Evolutionary conservation across 2,113 vertebrate species (phyloP), one percentile per base, ranked within the genome.

Genomic region (Clarias magur): DNA sequence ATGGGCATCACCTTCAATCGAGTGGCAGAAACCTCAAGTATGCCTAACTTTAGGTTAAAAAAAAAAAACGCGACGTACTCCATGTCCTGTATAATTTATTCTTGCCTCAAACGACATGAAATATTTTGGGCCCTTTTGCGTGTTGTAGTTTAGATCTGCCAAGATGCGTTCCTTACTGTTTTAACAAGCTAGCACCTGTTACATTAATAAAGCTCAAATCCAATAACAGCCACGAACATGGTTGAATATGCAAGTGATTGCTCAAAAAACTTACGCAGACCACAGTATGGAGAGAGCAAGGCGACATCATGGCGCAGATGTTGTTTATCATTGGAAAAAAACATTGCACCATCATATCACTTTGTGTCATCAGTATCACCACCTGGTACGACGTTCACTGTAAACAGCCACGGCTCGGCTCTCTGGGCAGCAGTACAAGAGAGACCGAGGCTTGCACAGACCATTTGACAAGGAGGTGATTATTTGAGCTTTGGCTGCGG

Each of bases 11-110:
- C 95, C 94, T 95, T 96, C 96, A 96, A 96, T 96, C 96, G 95
- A 96, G 95, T 95, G 96, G 95, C 95, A 96, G 93, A 96, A 97
- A 97, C 97, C 96, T 97, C 97, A 95, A 96, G 96, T 93, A 95
- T 95, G 94, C 96, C 97, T 96, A 97, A 97, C 95, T 97, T 96
- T 95, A 95, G 94, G 93, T 90, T 88, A 70, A 48, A 48, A 48
- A 8, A 48, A 48, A 48, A 48, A 48, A 48, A 48, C 6, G 0
- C 42, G 87, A 85, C 73, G 81, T 73, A 84, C 84, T 89, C 89
- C 76, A 63, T 84, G 87, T 86, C 86, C 87, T 88, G 90, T 90
- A 90, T 89, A 89, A 91, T 91, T 91, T 90, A 89, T 89, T 91
- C 91, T 83, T 68, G 72, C 85, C 87, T 89, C 85, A 88, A 84